Evolutionary conservation across 2,888 invertebrate genomes (phyloP).

Genomic region (Perizoma affinitatum): DNA sequence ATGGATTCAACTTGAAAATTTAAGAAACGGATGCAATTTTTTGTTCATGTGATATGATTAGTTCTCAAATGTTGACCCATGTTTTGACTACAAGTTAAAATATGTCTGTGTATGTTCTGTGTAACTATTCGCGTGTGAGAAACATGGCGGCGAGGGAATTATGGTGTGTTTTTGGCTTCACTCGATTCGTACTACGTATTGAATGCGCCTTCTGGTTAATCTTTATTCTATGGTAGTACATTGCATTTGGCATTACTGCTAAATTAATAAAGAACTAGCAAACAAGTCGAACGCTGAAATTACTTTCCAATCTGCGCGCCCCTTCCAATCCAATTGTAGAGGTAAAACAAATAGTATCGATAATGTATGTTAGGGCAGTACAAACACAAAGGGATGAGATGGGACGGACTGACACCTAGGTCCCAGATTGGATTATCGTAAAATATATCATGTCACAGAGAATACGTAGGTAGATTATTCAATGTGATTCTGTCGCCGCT

Average conservation of each 20-base stretch:
- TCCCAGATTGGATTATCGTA: slow-evolving; percentile 24
- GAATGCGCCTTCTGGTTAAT: no score
- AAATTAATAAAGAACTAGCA: background rate
- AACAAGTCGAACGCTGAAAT: slow-evolving; percentile 2
- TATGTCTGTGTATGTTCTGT: no score
- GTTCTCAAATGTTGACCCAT: no score
- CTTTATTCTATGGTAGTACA: no score
- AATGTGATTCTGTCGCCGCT: background rate
- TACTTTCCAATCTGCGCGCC: slow-evolving; percentile 1
- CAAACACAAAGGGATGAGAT: slow-evolving; percentile 21
- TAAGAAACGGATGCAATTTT: no score
- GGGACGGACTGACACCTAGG: slow-evolving; percentile 13
- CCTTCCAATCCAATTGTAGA: slow-evolving; percentile 33
- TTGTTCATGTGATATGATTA: no score
- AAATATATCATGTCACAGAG: slow-evolving; percentile 18
- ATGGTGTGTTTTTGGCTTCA: no score
- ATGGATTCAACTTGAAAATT: no score
- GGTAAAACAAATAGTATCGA: slow-evolving; percentile 36
- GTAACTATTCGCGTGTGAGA: no score
- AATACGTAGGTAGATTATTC: slow-evolving; percentile 7
- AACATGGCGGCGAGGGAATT: no score
- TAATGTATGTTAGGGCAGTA: slow-evolving; percentile 26
- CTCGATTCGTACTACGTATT: no score
- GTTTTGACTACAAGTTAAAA: no score
- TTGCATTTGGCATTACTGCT: background rate